phyloP scores from a whole-genome alignment of 2,797 vertebrate genomes.

The Gambelia wislizenii region DNA sequence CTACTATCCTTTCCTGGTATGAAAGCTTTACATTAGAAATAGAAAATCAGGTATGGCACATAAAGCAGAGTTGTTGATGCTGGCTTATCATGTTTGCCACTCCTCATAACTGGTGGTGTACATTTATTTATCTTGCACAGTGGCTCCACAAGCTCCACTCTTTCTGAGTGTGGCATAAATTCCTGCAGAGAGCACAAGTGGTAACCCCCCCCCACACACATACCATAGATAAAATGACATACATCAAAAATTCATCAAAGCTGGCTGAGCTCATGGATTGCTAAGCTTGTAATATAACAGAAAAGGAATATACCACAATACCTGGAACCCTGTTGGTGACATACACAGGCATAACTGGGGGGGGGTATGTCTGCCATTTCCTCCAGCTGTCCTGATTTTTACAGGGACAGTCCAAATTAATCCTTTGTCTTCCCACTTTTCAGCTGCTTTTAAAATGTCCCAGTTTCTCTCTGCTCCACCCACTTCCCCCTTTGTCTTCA shows the following conservation, averaged over 20 bases:
- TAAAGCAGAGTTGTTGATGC: fast-evolving
- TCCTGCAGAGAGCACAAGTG: conserved; percentile 25
- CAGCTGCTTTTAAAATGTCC: no score
- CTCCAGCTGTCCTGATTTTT: no score
- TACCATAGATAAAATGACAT: not conserved
- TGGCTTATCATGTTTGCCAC: conserved; percentile 18
- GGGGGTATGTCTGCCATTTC: no score
- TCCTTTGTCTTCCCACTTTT: no score
- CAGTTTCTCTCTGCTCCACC: no score
- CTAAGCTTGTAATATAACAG: not conserved
- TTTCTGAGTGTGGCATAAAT: conserved; percentile 9
- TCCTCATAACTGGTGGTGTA: conserved; percentile 10
- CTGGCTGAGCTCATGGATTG: not conserved
- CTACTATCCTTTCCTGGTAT: not conserved
- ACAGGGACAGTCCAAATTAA: no score
- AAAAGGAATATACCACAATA: not conserved
- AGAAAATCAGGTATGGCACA: conserved; percentile 26
- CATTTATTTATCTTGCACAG: not conserved
- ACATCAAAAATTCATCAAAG: not conserved
- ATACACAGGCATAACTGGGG: no score
- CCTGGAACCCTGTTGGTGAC: no score
- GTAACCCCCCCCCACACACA: no score
- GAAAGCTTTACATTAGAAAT: not conserved
- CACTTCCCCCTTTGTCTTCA: no score
- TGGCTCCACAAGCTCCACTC: not conserved